These are phyloP conservation scores for Synanthedon andrenaeformis DNA, from an alignment of 2,888 invertebrate species.

Conservation along the genomic window DNA sequence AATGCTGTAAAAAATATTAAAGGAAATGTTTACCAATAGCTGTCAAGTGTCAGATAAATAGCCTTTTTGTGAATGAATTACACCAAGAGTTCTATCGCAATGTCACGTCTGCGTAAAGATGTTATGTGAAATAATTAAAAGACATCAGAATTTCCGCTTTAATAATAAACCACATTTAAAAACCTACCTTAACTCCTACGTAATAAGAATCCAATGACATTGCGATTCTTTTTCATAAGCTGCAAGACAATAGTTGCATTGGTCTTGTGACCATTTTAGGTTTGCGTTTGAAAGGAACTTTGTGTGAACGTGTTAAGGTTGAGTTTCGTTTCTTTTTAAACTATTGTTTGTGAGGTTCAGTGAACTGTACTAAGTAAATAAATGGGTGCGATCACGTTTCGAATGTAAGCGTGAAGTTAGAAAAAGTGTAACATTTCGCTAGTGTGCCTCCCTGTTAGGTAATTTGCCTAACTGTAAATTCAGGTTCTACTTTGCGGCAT, in stretches of 20 bases:
- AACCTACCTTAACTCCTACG: background rate
- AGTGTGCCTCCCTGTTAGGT: conserved; percentile 23
- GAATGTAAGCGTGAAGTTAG: conserved; percentile 33
- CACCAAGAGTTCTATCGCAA: conserved; percentile 21
- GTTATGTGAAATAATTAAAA: conserved; percentile 8
- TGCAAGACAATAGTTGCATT: background rate
- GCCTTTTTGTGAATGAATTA: conserved; percentile 31
- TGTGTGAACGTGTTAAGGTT: conserved; percentile 7
- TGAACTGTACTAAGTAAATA: conserved; percentile 53
- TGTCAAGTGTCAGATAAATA: conserved; percentile 29
- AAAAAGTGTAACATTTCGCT: conserved; percentile 24
- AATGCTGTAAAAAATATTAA: conserved; percentile 5
- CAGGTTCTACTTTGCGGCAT: conserved; percentile 4
- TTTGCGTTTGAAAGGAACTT: conserved; percentile 3
- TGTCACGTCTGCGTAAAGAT: conserved; percentile 33
- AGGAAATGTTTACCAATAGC: too few relatives aligned
- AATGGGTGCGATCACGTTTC: conserved; percentile 34
- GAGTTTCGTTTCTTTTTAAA: conserved; percentile 6
- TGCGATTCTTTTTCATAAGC: background rate
- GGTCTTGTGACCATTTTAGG: background rate
- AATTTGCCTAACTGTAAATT: conserved; percentile 20
- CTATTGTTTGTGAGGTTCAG: conserved; percentile 25
- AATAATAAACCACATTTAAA: conserved; percentile 4
- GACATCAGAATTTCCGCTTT: conserved; percentile 10
- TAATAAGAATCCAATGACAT: background rate